Conservation (phyloP, 2,888 invertebrate genomes). For the Pegoplata infirma region DNA sequence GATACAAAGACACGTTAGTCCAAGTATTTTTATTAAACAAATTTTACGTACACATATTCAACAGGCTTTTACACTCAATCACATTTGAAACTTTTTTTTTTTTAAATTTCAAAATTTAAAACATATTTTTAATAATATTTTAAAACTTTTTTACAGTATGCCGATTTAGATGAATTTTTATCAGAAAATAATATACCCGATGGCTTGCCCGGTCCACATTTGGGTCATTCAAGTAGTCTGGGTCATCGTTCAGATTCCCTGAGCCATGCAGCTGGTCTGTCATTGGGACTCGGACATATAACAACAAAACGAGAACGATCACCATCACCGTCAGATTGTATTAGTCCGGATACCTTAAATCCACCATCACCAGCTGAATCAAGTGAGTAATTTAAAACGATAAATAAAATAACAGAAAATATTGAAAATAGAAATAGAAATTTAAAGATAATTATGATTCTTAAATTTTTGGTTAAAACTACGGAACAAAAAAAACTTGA, state of each 20-base stretch:
- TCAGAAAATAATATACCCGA: constrained; percentile 96
- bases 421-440: not conserved
- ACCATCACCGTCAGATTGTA: constrained; percentile 92
- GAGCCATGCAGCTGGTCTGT: constrained; percentile 80
- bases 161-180: constrained; percentile 97
- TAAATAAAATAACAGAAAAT: not conserved
- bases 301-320: constrained; percentile 91
- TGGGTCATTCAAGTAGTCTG: constrained; percentile 77
- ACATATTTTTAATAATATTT: not conserved
- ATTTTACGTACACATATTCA: not conserved
- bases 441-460: not conserved
- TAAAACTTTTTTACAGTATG: constrained; percentile 87
- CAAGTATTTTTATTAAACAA: not conserved
- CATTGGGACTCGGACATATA: constrained; percentile 82
- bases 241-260: constrained; percentile 78
- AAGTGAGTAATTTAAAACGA: constrained; percentile 82
- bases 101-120: not conserved
- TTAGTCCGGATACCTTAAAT: constrained; percentile 93
- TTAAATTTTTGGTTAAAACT: too few relatives aligned
- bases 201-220: constrained; percentile 82
- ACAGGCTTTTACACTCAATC: not conserved
- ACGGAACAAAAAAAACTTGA: too few relatives aligned
- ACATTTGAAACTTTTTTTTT: not conserved
- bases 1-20: too few relatives aligned
- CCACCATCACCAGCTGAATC: constrained; percentile 94